These are phyloP conservation scores for Nyctereutes procyonoides DNA, from an alignment of 2,113 vertebrate species.

Conservation along the genomic window DNA sequence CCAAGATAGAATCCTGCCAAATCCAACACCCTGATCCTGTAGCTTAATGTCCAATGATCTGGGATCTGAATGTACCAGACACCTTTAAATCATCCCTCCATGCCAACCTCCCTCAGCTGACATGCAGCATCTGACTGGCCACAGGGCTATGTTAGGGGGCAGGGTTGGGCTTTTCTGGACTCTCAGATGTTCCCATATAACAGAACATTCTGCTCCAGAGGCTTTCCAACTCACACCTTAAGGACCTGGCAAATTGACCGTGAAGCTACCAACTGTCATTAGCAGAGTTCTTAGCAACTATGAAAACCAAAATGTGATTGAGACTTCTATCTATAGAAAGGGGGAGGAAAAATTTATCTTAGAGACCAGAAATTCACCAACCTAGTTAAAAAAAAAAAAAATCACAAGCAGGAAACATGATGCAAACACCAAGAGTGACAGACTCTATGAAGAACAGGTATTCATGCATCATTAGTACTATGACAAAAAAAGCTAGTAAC, in stretches of 20 bases:
- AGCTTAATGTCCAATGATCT: background rate
- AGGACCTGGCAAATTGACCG: conserved; percentile 55
- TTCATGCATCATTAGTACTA: background rate
- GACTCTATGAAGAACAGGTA: background rate
- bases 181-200: background rate
- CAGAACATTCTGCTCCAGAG: conserved; percentile 69
- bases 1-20: background rate
- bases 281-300: conserved; percentile 13
- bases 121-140: background rate
- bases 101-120: conserved; percentile 61
- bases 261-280: conserved; percentile 28
- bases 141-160: background rate
- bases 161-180: background rate
- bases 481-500: background rate
- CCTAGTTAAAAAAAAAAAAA: background rate
- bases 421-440: background rate
- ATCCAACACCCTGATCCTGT: background rate
- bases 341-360: background rate
- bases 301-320: conserved; percentile 22
- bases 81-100: background rate
- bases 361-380: conserved; percentile 33
- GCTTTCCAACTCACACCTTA: conserved; percentile 14
- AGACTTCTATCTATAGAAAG: background rate
- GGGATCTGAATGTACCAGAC: conserved; percentile 68
- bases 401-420: background rate